Evolutionary conservation across 1,140 invertebrate species (phyloP).

Genomic region (Procambarus virginalis): DNA sequence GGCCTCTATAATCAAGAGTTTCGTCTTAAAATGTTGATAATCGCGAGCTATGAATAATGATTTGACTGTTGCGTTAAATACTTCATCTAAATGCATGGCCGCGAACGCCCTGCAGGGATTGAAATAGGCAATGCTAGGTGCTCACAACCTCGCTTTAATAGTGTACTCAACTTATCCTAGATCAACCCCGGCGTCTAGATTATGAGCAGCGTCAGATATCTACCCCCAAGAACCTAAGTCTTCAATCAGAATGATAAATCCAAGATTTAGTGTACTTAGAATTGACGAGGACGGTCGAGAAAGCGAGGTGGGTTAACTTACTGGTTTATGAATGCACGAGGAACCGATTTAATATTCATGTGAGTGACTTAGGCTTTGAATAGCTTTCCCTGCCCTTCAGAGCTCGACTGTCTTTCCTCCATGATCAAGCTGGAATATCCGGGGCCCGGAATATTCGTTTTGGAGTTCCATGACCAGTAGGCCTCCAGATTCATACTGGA

Average conservation of each 20-base stretch:
- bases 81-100: background rate
- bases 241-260: no score
- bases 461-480: no score
- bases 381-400: background rate
- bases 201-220: no score
- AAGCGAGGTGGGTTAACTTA: background rate
- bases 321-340: background rate
- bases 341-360: background rate
- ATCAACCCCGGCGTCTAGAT: no score
- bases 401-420: background rate
- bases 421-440: no score
- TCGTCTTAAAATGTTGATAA: background rate
- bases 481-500: no score
- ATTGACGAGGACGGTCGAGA: background rate
- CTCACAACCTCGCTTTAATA: no score
- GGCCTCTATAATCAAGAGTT: background rate
- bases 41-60: background rate
- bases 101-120: background rate
- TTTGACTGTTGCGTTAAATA: background rate
- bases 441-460: no score
- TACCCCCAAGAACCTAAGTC: no score
- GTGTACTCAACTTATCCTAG: no score
- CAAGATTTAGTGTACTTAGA: no score
- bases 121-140: background rate
- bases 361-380: background rate